Evolutionary conservation across 2,113 vertebrate species (phyloP), one percentile per base, ranked within the genome.

Genomic region (Eudyptes chrysolophus): DNA sequence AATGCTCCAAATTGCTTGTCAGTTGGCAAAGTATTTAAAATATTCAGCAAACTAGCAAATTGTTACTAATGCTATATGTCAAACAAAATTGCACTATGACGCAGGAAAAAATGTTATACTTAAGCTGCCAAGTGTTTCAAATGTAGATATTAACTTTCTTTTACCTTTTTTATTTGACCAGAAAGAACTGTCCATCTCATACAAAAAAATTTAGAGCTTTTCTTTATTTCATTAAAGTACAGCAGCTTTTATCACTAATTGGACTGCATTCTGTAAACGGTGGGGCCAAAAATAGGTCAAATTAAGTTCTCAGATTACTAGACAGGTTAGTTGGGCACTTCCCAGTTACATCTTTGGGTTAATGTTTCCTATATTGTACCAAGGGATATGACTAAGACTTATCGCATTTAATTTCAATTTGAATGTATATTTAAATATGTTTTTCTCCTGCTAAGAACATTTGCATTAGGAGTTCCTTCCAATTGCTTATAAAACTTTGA

Each of bases 161-260:
- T 91, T 84, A 65, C 17, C 7, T 77, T 61, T 65, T 89, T 55
- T 27, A 8, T 80, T 89, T 89, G 69, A 89, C 57, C 49, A 95
- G 49, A 85, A 95, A 94, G 64, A 92, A 84, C n/a, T 38, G 27
- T 34, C 60, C 60, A 78, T 93, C 58, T 93, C 64, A 62, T 70
- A 40, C 9, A 51, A 85, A 93, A 93, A 89, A 68, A 65, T 10
- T 9, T 11, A 84, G 42, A 92, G 46, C 51, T 46, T 83, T 93
- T 88, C 62, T 89, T 94, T 94, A 87, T 95, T 96, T 92, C 49
- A 61, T 92, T 95, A 60, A 17, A 79, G 17, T 64, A 68, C 61
- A 91, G 25, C 22, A 86, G 29, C 46, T 96, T 90, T 85, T 92
- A 42, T 75, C 52, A 71, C 60, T 74, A 92, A 87, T 38, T 58